These are phyloP conservation scores for Hybos culiciformis DNA, from an alignment of 2,888 invertebrate genomes.

Conservation along the genomic window DNA sequence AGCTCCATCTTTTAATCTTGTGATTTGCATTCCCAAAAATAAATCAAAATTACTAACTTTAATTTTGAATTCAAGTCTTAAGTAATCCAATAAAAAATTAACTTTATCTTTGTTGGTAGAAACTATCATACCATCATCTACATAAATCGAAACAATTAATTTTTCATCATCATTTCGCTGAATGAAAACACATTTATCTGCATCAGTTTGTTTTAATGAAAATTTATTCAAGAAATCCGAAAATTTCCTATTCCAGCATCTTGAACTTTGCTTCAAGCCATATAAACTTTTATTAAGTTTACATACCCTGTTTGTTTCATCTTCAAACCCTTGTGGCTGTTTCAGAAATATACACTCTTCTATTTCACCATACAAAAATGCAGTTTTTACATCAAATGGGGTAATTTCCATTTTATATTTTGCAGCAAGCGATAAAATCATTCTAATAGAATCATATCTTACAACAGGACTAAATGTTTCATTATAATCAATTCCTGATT, in stretches of 20 bases:
- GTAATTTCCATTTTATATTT: constrained; percentile 7
- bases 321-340: constrained; percentile 12
- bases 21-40: constrained; percentile 4
- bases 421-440: constrained; percentile 11
- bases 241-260: constrained; percentile 14
- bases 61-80: constrained; percentile 4
- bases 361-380: constrained; percentile 11
- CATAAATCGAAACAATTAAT: constrained; percentile 7
- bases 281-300: constrained; percentile 17
- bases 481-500: constrained; percentile 15
- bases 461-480: constrained; percentile 15
- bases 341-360: constrained; percentile 13
- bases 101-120: constrained; percentile 2
- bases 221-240: neutral
- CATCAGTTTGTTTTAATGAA: neutral
- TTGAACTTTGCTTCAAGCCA: constrained; percentile 18
- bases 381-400: constrained; percentile 14
- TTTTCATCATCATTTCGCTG: constrained; percentile 7
- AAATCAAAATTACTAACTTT: constrained; percentile 1
- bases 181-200: constrained; percentile 13
- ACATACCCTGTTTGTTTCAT: constrained; percentile 12
- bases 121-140: constrained; percentile 6
- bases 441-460: neutral
- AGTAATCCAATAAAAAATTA: neutral
- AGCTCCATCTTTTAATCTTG: neutral